Base-by-base conservation (phyloP, 2,113 vertebrate genomes). In the Fulmarus glacialis region DNA sequence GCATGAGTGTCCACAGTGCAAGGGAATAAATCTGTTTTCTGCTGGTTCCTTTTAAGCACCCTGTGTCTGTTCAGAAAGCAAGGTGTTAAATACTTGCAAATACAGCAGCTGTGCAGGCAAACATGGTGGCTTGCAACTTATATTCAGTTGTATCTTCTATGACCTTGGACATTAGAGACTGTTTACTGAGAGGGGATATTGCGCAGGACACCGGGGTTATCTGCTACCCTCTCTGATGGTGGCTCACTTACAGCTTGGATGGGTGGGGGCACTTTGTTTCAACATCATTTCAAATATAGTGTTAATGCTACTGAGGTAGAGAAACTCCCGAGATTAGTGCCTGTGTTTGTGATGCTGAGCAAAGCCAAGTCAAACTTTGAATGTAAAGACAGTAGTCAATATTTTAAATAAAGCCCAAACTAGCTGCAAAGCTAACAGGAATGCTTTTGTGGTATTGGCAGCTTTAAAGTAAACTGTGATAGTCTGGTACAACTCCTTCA, bases 311-410 rank as follows among this genome's bases (percentile, higher is more conserved):
- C 82, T 48, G 63, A 75, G 62, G 55, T 52, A 86, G 62, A 74
- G 64, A 87, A 10, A 20, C 86, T 84, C 47, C 27, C 47, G 75
- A 81, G 75, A 74, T 74, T 19, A 79, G 78, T 0, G 0, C 26
- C 81, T 66, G 27, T 72, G 36, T 81, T 97, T 72, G 62, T 67
- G 74, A n/a, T 64, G 32, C 48, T 78, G 70, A 89, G 79, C 80
- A 94, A 96, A 93, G 92, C 85, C 89, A 93, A 93, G 82, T 68
- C 84, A 93, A 96, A 91, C 89, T 95, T 82, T 32, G 63, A 89
- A 62, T 56, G 59, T 83, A 88, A 94, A 94, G 94, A 92, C 79
- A 68, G 34, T 78, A 72, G 91, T 91, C 95, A 96, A 84, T 94
- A 89, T 72, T 96, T 93, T 82, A 93, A 95, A 87, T 83, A 92